Percentiles rank a stretch among this genome's conserved stretches.
Evolutionary conservation across 2,797 vertebrate genomes (phyloP).

Genomic region (Anguilla megastoma): DNA sequence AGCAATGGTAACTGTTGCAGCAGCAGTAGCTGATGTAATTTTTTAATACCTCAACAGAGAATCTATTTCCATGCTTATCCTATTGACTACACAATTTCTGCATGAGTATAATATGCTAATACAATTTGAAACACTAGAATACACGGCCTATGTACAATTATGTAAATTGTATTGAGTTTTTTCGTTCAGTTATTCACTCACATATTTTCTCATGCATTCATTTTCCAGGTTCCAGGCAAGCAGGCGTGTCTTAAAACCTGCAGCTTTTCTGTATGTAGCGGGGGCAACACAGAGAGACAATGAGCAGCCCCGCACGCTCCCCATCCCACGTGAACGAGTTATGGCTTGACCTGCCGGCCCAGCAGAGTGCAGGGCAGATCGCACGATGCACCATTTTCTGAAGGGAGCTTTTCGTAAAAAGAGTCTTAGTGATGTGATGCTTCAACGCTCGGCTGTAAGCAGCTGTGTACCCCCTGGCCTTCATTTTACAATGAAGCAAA

Average conservation of each 20-base stretch:
- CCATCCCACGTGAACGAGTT: neutral
- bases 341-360: conserved; percentile 53
- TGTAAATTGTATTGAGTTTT: conserved; percentile 76
- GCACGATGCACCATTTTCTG: neutral
- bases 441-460: neutral
- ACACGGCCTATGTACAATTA: conserved; percentile 75
- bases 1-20: neutral
- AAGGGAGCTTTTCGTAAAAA: neutral
- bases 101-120: conserved; percentile 76
- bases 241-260: conserved; percentile 59
- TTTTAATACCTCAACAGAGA: conserved; percentile 69
- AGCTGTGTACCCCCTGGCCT: neutral
- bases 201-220: conserved; percentile 76
- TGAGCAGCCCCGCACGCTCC: conserved; percentile 36
- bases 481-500: conserved; percentile 38
- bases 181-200: conserved; percentile 76
- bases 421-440: neutral
- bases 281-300: conserved; percentile 60
- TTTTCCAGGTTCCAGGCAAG: conserved; percentile 71
- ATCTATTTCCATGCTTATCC: conserved; percentile 75
- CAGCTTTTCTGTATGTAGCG: conserved; percentile 59
- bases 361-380: neutral
- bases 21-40: conserved; percentile 12
- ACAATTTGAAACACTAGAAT: conserved; percentile 64
- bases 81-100: conserved; percentile 77